Percentiles rank a stretch among this genome's conserved stretches.
Conservation (phyloP, 1,140 invertebrate species). For the Lordiphosa clarofinis region DNA sequence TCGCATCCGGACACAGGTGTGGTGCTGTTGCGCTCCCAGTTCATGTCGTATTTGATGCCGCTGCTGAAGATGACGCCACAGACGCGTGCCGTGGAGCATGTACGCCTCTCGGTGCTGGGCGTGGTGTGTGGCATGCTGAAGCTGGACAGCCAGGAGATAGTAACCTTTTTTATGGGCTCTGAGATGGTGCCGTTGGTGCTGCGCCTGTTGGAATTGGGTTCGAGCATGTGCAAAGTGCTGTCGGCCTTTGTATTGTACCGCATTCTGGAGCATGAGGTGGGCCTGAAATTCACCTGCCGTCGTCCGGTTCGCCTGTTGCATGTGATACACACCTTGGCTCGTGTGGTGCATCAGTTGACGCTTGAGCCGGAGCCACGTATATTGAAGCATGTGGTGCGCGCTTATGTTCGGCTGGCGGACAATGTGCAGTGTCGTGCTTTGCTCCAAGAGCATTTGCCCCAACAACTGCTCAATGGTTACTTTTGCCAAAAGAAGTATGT, state of each 20-base stretch:
- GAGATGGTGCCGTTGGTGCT: conserved; percentile 28
- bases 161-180: conserved; percentile 20
- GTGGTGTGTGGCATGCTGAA: conserved; percentile 30
- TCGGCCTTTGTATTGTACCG: conserved; percentile 21
- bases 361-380: conserved; percentile 96
- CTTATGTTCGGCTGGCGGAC: conserved; percentile 96
- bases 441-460: conserved; percentile 95
- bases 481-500: conserved; percentile 87
- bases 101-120: conserved; percentile 31
- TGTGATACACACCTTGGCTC: conserved; percentile 82
- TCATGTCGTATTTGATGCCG: conserved; percentile 28
- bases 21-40: conserved; percentile 23
- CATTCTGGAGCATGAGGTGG: conserved; percentile 25
- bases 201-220: conserved; percentile 23
- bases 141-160: conserved; percentile 18
- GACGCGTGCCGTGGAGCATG: conserved; percentile 22
- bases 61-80: conserved; percentile 29
- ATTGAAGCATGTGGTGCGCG: conserved; percentile 97
- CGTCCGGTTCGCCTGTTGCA: conserved; percentile 17
- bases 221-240: conserved; percentile 26
- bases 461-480: conserved; percentile 95
- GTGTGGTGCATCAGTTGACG: conserved; percentile 97
- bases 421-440: conserved; percentile 96
- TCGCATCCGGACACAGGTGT: conserved; percentile 22
- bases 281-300: conserved; percentile 25